Base-by-base conservation (phyloP, 2,113 vertebrate species). In the Zingel zingel region DNA sequence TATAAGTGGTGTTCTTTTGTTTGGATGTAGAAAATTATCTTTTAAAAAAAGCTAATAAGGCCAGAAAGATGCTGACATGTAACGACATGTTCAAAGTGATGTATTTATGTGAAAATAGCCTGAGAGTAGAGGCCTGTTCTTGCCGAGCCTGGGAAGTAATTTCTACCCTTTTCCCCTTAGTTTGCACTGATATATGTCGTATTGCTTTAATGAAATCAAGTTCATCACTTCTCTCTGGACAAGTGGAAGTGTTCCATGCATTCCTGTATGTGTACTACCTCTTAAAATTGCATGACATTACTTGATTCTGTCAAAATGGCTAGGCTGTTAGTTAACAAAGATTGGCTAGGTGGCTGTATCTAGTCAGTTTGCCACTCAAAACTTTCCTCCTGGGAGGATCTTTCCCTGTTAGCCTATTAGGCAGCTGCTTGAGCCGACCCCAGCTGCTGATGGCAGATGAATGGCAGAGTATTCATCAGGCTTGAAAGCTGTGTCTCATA, bases 331-430 rank as follows among this genome's bases (percentile, higher is more conserved):
- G 86, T 81, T 86, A 83, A 86, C 85, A 89, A 59, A 85, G 86
- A 80, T 76, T 65, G 81, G 70, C 81, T 79, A 30, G 71, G 65
- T 50, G 58, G 50, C 79, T 84, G 75, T 30, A 82, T 89, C 81
- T 85, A 89, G 85, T 92, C 87, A 88, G 86, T 48, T 90, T 86
- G 81, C 82, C 89, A 87, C 85, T 93, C 88, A 92, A 45, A 43
- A 53, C 76, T 18, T 74, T 68, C 82, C 82, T 85, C 86, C 59
- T 8, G 78, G 86, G 86, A 89, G 59, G 77, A 87, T 75, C 39
- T 43, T 43, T 7, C 86, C 84, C 86, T 36, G 74, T 93, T 88
- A 94, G 88, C 89, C 91, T 90, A 91, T 95, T 93, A 94, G 82
- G 78, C 92, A 88, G 91, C 91, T 90, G 92, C 87, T 74, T 53